Percentiles rank a stretch among this genome's conserved stretches.
Conservation (phyloP, 2,888 invertebrate species). For the Sialis fuliginosa region DNA sequence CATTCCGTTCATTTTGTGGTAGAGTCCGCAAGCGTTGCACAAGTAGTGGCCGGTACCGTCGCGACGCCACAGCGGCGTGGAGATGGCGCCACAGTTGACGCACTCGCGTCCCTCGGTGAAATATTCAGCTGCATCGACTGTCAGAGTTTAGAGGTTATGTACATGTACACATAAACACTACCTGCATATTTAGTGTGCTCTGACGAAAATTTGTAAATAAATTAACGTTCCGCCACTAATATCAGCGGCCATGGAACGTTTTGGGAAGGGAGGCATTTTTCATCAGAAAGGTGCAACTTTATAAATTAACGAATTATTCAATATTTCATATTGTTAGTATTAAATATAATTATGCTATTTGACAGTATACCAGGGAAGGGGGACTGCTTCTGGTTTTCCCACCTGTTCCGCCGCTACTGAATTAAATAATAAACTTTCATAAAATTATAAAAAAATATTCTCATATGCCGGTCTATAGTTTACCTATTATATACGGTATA, state of each 20-base stretch:
- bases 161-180: background rate
- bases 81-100: constrained; percentile 93
- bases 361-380: too few relatives aligned
- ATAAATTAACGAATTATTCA: too few relatives aligned
- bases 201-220: background rate
- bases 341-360: too few relatives aligned
- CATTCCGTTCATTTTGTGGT: constrained; percentile 92
- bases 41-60: constrained; percentile 98
- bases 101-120: constrained; percentile 83
- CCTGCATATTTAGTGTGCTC: background rate
- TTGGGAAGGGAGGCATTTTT: background rate
- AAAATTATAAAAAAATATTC: too few relatives aligned
- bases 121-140: constrained; percentile 25
- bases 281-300: too few relatives aligned
- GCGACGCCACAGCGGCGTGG: constrained; percentile 93
- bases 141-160: background rate
- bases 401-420: too few relatives aligned
- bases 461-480: too few relatives aligned
- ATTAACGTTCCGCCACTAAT: background rate
- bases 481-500: too few relatives aligned
- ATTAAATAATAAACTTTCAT: too few relatives aligned
- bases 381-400: too few relatives aligned
- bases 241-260: background rate
- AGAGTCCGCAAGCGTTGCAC: constrained; percentile 99
- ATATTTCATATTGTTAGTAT: too few relatives aligned